Evolutionary conservation across 2,888 invertebrate species (phyloP).

Genomic region (Azorinus chamasolen): DNA sequence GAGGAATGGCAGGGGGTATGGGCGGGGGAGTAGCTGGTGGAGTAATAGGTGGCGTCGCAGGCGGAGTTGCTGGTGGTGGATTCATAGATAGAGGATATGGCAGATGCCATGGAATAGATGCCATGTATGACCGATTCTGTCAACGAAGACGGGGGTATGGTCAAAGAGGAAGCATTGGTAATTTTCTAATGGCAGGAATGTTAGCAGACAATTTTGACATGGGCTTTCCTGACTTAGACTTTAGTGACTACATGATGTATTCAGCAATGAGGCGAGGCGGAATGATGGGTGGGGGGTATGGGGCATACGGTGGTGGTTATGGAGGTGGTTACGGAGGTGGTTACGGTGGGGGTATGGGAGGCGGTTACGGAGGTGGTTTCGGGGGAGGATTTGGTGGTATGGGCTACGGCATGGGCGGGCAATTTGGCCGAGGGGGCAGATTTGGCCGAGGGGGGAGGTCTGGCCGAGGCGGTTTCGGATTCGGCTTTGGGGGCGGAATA

Average conservation of each 20-base stretch:
- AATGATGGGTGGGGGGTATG: not conserved
- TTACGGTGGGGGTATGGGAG: conserved; percentile 5
- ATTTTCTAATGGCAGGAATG: conserved; percentile 19
- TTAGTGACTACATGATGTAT: conserved; percentile 19
- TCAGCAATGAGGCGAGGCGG: conserved; percentile 6
- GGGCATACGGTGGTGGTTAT: not conserved
- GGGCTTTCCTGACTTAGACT: conserved; percentile 36
- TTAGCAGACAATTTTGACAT: conserved; percentile 26
- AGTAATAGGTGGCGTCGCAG: not conserved
- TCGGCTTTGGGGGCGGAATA: conserved; percentile 1
- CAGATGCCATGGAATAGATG: no score
- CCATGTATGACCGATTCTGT: no score
- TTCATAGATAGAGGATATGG: no score
- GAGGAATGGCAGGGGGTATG: not conserved
- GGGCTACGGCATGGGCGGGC: not conserved
- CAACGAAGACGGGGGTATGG: not conserved
- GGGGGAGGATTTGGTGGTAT: not conserved
- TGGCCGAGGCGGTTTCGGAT: conserved; percentile 12
- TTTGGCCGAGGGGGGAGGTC: not conserved
- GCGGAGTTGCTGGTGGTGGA: no score
- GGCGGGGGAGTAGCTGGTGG: no score
- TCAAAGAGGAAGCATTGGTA: conserved; percentile 9
- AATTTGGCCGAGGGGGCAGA: not conserved
- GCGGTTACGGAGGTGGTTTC: conserved; percentile 8
- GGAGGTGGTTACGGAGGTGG: conserved; percentile 8